Base-by-base conservation (phyloP, 2,113 vertebrate species). In the Polypterus bichir region DNA sequence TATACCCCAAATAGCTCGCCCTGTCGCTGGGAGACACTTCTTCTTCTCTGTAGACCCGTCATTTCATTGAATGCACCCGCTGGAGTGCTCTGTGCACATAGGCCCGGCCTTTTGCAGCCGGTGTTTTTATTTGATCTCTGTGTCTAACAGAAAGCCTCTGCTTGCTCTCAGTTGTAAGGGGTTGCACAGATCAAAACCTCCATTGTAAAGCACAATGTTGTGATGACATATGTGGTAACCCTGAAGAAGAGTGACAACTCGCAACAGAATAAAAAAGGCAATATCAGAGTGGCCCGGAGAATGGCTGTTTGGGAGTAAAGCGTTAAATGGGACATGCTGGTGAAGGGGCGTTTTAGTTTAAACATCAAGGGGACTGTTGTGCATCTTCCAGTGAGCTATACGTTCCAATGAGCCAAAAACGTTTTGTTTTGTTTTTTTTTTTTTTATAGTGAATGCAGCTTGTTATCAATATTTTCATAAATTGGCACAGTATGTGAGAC, bases 101-200 rank as follows among this genome's bases (percentile, higher is more conserved):
- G 63, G 62, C 65, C 68, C 49, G 45, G 54, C 65, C 65, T 64
- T 63, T 45, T 67, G 68, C 76, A 70, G 70, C 70, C 69, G 72
- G 60, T 67, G 27, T 27, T 27, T 27, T 68, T 70, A 53, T 82
- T 76, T 82, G 77, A 80, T 78, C 76, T 80, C 72, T n/a, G 52
- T 61, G 75, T 70, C 66, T 47, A 60, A 56, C 64, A 57, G 70
- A 4, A 57, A 52, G 48, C n/a, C 47, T 51, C 57, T 68, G 67
- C 64, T 71, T 71, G 58, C 65, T 62, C 54, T 70, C 69, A 60
- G 65, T 59, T 47, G 68, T 57, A 11, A 68, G 55, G 0, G 0
- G 57, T 73, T 51, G 62, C 65, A 49, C 2, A 48, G 70, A 77
- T 74, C 71, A 65, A 71, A 79, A 66, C 59, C 64, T 56, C 56